phyloP scores from a whole-genome alignment of 2,113 vertebrate species.

The Xenotilapia caudafasciata region DNA sequence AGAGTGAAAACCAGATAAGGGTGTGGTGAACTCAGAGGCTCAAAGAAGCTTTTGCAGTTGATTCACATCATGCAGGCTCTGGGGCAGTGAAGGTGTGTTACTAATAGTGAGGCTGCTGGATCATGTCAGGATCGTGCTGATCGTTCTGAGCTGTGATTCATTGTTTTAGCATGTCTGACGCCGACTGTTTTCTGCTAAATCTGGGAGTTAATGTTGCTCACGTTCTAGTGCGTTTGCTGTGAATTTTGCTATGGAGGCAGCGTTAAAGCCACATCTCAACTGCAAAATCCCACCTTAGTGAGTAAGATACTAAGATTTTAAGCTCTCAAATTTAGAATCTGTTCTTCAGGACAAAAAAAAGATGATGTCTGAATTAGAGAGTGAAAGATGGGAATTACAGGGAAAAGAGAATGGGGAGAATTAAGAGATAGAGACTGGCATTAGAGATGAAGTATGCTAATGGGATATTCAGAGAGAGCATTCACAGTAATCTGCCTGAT shows the following conservation, averaged over 20 bases:
- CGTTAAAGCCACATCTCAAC: not conserved
- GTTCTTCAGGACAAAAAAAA: not conserved
- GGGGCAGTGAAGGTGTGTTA: not conserved
- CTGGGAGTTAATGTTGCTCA: not conserved
- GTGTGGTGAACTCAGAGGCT: not conserved
- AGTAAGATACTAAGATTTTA: not conserved
- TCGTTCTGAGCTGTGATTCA: not conserved
- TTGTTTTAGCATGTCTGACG: not conserved
- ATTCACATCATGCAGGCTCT: not conserved
- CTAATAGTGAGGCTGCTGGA: not conserved
- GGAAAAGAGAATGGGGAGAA: not conserved
- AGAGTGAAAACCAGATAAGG: not conserved
- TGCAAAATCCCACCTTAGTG: not conserved
- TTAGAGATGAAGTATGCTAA: conserved; percentile 1
- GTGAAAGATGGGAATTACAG: conserved; percentile 3
- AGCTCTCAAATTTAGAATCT: not conserved
- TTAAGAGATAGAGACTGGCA: not conserved
- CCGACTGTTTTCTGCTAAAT: not conserved
- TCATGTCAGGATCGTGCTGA: not conserved
- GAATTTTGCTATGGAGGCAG: not conserved
- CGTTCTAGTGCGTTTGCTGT: not conserved
- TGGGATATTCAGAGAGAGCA: conserved; percentile 1
- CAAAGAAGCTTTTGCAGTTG: not conserved
- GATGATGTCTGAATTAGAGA: not conserved
- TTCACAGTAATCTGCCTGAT: conserved; percentile 28